Evolutionary conservation across 2,797 vertebrate species (phyloP).

Genomic region (Hapalemur alaotrensis): DNA sequence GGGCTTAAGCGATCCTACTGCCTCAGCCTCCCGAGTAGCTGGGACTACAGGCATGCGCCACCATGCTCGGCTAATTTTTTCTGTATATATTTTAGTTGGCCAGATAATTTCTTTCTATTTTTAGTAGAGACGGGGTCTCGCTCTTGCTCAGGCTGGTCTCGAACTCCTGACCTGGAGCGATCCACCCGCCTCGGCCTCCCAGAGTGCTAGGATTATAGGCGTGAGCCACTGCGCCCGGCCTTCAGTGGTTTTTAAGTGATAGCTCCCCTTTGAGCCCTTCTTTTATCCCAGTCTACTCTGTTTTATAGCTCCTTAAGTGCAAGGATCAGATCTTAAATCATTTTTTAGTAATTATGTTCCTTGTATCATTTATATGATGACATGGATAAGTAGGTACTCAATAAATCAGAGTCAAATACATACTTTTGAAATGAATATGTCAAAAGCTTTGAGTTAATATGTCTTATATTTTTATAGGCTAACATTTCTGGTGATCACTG

Average conservation of each 20-base stretch:
- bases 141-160: too few species aligned
- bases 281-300: background rate
- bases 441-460: constrained; percentile 33
- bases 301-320: background rate
- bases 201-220: too few species aligned
- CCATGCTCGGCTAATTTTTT: too few species aligned
- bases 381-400: background rate
- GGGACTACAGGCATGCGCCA: too few species aligned
- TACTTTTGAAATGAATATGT: background rate
- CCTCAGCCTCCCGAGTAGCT: too few species aligned
- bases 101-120: too few species aligned
- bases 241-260: constrained; percentile 4
- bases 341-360: background rate
- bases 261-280: background rate
- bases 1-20: too few species aligned
- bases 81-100: too few species aligned
- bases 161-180: too few species aligned
- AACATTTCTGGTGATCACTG: constrained; percentile 89
- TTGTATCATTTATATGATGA: background rate
- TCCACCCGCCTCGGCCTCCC: too few species aligned
- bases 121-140: too few species aligned
- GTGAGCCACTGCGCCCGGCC: too few species aligned
- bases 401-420: background rate
- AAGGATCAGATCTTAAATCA: background rate
- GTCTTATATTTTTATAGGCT: constrained; percentile 82